A percentile compares a stretch with the other conserved stretches of the same genome.
These are phyloP conservation scores for Aldabrachelys gigantea DNA, from an alignment of 2,113 vertebrate species.

Conservation along the genomic window DNA sequence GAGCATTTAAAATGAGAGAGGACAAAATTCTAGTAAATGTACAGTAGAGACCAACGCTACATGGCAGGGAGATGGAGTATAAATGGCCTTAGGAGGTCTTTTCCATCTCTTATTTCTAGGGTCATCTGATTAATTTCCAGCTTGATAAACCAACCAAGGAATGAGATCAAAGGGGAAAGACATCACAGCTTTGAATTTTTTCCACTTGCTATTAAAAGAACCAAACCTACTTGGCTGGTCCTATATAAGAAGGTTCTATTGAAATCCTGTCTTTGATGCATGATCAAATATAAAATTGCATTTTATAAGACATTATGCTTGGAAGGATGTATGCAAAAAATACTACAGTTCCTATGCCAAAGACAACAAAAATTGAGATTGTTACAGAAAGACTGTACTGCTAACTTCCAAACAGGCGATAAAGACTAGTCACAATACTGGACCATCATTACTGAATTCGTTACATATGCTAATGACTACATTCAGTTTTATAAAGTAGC, in stretches of 20 bases:
- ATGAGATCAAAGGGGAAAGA: conserved; percentile 56
- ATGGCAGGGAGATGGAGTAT: background rate
- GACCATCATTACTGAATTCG: background rate
- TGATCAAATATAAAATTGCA: background rate
- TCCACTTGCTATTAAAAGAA: conserved; percentile 25
- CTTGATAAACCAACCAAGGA: conserved; percentile 50
- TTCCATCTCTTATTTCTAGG: conserved; percentile 12
- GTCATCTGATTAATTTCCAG: conserved; percentile 57
- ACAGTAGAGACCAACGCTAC: background rate
- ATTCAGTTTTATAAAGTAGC: background rate
- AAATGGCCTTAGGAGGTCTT: background rate
- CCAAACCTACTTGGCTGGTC: conserved; percentile 12
- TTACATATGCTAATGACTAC: background rate
- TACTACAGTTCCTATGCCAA: background rate
- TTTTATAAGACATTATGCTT: background rate
- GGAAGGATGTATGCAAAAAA: background rate
- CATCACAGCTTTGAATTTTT: background rate
- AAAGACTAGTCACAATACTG: background rate
- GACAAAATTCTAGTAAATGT: conserved; percentile 4
- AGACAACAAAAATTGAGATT: background rate
- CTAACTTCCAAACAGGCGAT: background rate
- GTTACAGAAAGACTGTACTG: background rate
- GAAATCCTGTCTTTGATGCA: background rate
- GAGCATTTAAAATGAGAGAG: conserved; percentile 6
- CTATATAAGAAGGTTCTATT: background rate